Evolutionary conservation across 35 echinoderm and acorn worm species (phyloP), one percentile per base, ranked within the genome.

Genomic region (Stichopus chloronotus): DNA sequence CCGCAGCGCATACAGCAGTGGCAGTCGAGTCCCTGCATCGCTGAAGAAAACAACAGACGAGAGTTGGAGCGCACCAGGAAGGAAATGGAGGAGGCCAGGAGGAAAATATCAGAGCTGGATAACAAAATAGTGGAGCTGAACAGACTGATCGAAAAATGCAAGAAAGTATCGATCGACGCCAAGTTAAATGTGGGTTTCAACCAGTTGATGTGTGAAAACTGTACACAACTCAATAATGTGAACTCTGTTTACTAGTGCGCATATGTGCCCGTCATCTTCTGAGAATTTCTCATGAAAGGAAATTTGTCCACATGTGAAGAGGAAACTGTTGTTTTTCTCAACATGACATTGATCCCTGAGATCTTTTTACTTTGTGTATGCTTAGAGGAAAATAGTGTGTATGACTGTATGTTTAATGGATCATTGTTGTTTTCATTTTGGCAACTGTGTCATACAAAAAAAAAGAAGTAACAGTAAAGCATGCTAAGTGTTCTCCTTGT

Each of bases 21-120:
- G 97, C 95, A 98, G 88, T 91, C 83, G 9, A 99, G 92, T 92
- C 97, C 97, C 12, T 99, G 95, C 25, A 94, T 99, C 16, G 95
- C 95, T 4, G 95, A 96, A 77, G 97, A 96, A 76, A 94, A 96
- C 71, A 99, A 96, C 68, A 92, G 92, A 79, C 92, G 92, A 23
- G 61, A 87, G 9, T 85, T 99, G 43, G 94, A 99, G 55, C 65
- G 89, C 79, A 95, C 95, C 63, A 59, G 95, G 65, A 94, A 88
- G 54, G 93, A 96, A 79, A 96, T 96, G 97, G 93, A 95, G 57
- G 94, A 96, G 63, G 97, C 94, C 14, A 94, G 96, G 88, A 92
- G 72, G 80, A 99, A 99, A 80, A 96, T 99, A 53, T 93, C 91
- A 6, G 97, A 99, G 25, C 91, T 99, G 1, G 97, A 99, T 58